Evolutionary conservation across 2,888 invertebrate genomes (phyloP).

Genomic region (Auanema freiburgensis): DNA sequence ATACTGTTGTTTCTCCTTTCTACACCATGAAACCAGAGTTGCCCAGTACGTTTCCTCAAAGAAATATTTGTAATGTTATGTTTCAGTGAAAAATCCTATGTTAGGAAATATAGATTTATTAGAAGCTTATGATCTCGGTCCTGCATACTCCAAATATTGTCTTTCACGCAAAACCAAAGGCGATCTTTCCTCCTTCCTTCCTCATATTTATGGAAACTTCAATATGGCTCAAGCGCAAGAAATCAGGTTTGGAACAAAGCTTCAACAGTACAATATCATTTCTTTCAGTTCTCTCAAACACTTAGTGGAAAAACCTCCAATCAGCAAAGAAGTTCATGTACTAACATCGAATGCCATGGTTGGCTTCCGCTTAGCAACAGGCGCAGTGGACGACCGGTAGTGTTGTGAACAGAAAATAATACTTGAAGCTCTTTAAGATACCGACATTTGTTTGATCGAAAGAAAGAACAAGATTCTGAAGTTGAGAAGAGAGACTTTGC

Average conservation of each 20-base stretch:
- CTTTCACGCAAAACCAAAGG: conserved; percentile 34
- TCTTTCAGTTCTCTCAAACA: conserved; percentile 35
- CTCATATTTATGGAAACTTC: conserved; percentile 49
- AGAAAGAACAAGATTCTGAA: conserved; percentile 11
- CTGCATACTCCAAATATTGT: conserved; percentile 28
- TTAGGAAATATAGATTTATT: conserved; percentile 48
- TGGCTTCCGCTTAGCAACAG: conserved; percentile 42
- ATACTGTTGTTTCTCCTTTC: conserved; percentile 32
- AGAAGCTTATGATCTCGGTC: conserved; percentile 36
- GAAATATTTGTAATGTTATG: background rate
- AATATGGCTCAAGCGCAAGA: conserved; percentile 38
- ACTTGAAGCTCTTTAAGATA: conserved; percentile 25
- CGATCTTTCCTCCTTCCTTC: conserved; percentile 47
- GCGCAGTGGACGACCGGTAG: conserved; percentile 48
- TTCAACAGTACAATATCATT: background rate
- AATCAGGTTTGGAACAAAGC: conserved; percentile 21
- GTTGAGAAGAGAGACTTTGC: conserved; percentile 7
- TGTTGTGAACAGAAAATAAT: background rate
- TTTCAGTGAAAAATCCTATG: conserved; percentile 36
- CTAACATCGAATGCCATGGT: conserved; percentile 40
- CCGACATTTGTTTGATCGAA: conserved; percentile 32
- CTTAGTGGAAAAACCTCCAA: conserved; percentile 52
- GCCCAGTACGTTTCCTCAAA: conserved; percentile 34
- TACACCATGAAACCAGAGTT: conserved; percentile 39
- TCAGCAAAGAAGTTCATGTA: conserved; percentile 48